Percentiles rank a stretch among this genome's conserved stretches.
phyloP scores from a whole-genome alignment of 2,113 vertebrate genomes.

The Chlorodrepanis virens region DNA sequence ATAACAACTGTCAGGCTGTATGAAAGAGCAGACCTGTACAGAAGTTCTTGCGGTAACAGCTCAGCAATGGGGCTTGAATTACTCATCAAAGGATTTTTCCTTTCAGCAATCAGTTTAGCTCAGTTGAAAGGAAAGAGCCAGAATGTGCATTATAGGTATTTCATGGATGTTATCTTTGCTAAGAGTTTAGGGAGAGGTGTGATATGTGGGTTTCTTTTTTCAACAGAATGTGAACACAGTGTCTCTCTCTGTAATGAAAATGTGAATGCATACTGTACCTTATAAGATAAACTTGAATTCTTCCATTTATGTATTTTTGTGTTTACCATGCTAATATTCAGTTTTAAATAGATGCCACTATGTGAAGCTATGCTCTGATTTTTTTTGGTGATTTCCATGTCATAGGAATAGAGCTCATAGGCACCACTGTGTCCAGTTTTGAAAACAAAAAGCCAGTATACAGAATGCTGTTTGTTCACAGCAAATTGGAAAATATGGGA shows the following conservation, averaged over 20 bases:
- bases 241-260: slow-evolving; percentile 37
- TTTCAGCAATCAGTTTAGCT: background rate
- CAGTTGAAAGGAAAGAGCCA: background rate
- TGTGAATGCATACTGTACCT: slow-evolving; percentile 53
- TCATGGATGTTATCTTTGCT: background rate
- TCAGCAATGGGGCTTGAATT: background rate
- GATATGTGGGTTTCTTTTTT: slow-evolving; percentile 9
- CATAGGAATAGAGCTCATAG: slow-evolving; percentile 7
- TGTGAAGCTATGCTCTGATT: slow-evolving; percentile 7
- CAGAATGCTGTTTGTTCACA: slow-evolving; percentile 8
- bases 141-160: background rate
- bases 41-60: background rate
- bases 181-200: background rate
- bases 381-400: background rate
- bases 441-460: background rate
- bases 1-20: background rate
- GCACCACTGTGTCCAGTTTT: slow-evolving; percentile 33
- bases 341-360: slow-evolving; percentile 2
- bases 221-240: slow-evolving; percentile 21
- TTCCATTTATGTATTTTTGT: slow-evolving; percentile 14
- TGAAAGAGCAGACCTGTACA: background rate
- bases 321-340: background rate
- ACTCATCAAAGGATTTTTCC: background rate
- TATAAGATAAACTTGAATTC: slow-evolving; percentile 41
- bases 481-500: background rate